Percentiles rank a stretch among this genome's conserved stretches.
These are phyloP conservation scores for Sphaerophoria taeniata DNA, from an alignment of 2,888 invertebrate species.

Conservation along the genomic window DNA sequence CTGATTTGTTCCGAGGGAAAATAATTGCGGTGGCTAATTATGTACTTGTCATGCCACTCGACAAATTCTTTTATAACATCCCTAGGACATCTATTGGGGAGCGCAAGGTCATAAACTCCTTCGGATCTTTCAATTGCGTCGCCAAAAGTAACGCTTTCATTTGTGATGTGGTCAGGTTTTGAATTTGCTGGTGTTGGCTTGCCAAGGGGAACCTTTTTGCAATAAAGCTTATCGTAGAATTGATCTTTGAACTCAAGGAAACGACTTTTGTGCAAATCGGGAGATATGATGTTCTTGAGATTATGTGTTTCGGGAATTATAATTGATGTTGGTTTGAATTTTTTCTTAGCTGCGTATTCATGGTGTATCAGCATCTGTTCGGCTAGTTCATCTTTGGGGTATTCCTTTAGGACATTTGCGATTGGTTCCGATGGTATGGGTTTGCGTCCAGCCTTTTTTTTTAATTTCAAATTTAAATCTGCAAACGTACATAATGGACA, in stretches of 20 bases:
- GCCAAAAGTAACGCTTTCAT: constrained; percentile 78
- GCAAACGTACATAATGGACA: neutral
- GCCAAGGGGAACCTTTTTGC: constrained; percentile 77
- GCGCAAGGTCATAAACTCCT: constrained; percentile 75
- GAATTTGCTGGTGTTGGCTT: constrained; percentile 75
- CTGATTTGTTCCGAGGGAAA: constrained; percentile 78
- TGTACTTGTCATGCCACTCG: constrained; percentile 78
- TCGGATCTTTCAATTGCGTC: constrained; percentile 39
- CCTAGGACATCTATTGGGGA: constrained; percentile 77
- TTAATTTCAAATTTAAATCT: neutral
- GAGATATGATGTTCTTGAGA: constrained; percentile 77
- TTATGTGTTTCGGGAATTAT: constrained; percentile 70
- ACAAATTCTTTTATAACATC: constrained; percentile 77
- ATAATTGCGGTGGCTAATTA: constrained; percentile 79
- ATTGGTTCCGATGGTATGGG: constrained; percentile 24
- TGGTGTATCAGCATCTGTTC: constrained; percentile 76
- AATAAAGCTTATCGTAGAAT: constrained; percentile 79
- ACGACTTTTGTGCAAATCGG: constrained; percentile 79
- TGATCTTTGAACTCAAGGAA: constrained; percentile 79
- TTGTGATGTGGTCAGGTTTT: constrained; percentile 78
- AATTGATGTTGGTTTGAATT: constrained; percentile 45
- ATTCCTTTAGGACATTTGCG: constrained; percentile 69
- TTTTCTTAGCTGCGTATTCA: neutral
- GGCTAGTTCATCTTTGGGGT: constrained; percentile 77
- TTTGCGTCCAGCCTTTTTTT: constrained; percentile 76